Evolutionary conservation across 2,113 vertebrate genomes (phyloP), one percentile per base, ranked within the genome.

Genomic region (Dromas ardeola): DNA sequence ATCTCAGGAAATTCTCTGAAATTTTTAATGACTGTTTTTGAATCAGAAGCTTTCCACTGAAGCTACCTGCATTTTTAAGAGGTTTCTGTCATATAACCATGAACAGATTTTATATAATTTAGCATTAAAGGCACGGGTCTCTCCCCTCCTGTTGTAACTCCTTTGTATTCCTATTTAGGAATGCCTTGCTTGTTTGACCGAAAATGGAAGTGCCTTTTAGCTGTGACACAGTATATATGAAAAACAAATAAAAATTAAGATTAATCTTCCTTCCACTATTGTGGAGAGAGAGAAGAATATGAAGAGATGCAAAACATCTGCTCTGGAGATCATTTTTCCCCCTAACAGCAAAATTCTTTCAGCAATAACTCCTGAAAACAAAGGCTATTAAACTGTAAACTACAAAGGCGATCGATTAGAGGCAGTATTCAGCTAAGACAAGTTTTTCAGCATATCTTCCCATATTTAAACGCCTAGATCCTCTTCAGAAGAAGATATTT

Each of bases 81-180:
- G 15, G 13, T 55, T 91, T 93, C 56, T 58, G 58, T 52, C 84
- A 83, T 15, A 53, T 10, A 82, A 73, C 42, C 76, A 52, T 2
- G 0, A 80, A 62, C 34, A 80, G 50, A 91, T 91, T 95, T 90
- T 47, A 80, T 34, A 42, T 56, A 36, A 81, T 88, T 93, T 89
- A 83, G 73, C 59, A 97, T 88, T 91, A 94, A 88, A 94, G 69
- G 70, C 69, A 82, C 59, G 86, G 92, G 94, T 93, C 77, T 95
- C 88, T 90, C 45, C 87, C 90, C 82, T 94, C 88, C 88, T 85
- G 93, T 93, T 93, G 62, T 91, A 97, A 95, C 77, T 93, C 95
- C 94, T 95, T 96, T 97, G 95, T 98, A 97, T 97, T 97, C 97
- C 97, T 98, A 98, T 97, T 97, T 97, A 97, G 97, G 97, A 97